Conservation (phyloP, 37 sponge, comb jelly and placozoan genomes). For the Mnemiopsis leidyi region DNA sequence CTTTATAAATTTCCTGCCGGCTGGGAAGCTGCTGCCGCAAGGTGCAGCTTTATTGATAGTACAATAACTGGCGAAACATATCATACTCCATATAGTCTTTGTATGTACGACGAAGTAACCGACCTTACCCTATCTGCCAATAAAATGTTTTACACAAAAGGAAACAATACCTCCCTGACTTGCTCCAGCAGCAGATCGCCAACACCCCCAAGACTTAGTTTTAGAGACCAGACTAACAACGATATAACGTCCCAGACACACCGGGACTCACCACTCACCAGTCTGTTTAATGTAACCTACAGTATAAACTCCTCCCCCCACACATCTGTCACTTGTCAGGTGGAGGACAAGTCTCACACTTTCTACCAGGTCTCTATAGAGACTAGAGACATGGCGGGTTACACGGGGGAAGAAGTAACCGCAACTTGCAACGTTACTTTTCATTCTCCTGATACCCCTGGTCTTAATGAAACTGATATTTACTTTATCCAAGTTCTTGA, state of each 20-base stretch:
- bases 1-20: not conserved
- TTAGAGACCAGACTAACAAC: not conserved
- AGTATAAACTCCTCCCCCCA: not conserved
- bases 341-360: not conserved
- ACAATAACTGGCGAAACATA: too few species aligned
- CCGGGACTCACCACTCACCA: not conserved
- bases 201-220: not conserved
- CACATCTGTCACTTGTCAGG: not conserved
- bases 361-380: not conserved
- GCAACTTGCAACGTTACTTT: not conserved
- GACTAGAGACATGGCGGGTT: not conserved
- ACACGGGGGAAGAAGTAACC: not conserved
- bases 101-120: not conserved
- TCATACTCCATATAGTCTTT: slow-evolving; percentile 19
- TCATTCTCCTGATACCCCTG: not conserved
- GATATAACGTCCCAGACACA: not conserved
- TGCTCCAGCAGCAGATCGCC: not conserved
- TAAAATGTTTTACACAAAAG: not conserved
- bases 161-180: not conserved
- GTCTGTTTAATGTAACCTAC: not conserved
- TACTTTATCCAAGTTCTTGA: not conserved
- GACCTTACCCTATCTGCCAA: not conserved
- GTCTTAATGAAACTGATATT: not conserved
- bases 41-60: not conserved
- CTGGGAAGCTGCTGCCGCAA: not conserved